Percentiles rank a stretch among this genome's conserved stretches.
Conservation (phyloP, 2,797 vertebrate species). For the Diplodus puntazzo region DNA sequence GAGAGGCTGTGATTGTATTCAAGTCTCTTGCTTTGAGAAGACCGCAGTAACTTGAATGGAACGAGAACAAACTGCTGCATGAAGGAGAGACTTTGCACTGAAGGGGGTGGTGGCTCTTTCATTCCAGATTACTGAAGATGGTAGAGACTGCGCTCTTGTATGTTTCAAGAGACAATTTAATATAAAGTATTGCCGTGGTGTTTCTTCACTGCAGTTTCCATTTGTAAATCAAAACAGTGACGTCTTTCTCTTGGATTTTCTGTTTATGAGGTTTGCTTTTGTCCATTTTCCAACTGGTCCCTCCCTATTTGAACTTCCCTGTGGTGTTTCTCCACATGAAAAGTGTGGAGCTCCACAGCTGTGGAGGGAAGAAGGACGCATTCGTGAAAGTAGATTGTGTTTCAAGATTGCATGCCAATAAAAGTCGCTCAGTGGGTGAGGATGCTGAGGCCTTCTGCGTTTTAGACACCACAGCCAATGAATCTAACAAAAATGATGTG, state of each 20-base stretch:
- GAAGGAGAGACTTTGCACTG: neutral
- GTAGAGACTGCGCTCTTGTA: neutral
- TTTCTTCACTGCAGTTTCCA: neutral
- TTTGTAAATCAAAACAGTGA: neutral
- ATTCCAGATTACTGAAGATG: neutral
- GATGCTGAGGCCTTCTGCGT: neutral
- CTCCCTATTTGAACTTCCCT: neutral
- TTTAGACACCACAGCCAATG: neutral
- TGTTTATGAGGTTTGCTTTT: neutral
- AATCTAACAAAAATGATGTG: no score
- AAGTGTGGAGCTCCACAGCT: neutral
- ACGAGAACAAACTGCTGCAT: neutral
- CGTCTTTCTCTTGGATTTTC: neutral
- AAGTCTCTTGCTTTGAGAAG: constrained; percentile 5
- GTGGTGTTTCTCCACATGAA: neutral
- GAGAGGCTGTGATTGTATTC: constrained; percentile 7
- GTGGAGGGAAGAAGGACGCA: no score
- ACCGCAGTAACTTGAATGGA: constrained; percentile 2
- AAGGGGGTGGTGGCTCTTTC: neutral
- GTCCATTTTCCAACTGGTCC: neutral
- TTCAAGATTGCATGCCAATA: neutral
- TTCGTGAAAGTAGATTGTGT: neutral
- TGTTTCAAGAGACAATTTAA: neutral
- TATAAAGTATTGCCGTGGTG: neutral
- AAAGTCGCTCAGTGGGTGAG: neutral